Evolutionary conservation across 2,888 invertebrate genomes (phyloP), one percentile per base, ranked within the genome.

Genomic region (Volucella bombylans): DNA sequence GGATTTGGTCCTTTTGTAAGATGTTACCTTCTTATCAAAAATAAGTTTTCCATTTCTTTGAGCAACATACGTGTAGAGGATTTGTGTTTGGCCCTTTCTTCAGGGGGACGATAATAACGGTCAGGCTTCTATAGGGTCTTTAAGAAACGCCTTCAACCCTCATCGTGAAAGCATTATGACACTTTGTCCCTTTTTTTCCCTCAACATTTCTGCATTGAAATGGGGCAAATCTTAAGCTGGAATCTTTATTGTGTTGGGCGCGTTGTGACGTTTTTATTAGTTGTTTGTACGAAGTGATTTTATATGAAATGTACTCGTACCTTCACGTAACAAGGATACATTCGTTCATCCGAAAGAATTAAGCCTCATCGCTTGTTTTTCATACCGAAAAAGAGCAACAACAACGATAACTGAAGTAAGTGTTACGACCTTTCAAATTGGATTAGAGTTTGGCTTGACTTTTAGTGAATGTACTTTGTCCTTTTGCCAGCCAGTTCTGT

Each of bases 191-290:
- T 83, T 76, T 76, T 86, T 81, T 72, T 55, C 64, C 45, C 0
- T 4, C 23, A 23, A 23, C 68, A 82, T 86, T 86, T 74, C 41
- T 72, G 69, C 76, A 79, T 86, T 82, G 74, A 86, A 86, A 82
- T 72, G 72, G 86, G 86, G 85, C 80, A 88, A 88, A 88, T 87
- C 88, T 88, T 87, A 88, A 88, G 88, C 86, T 82, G 86, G 68
- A 86, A 86, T 88, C 87, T 87, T 82, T 87, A 86, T 86, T 87
- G 86, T 82, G 65, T 68, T 68, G 86, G 87, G 88, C 87, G 88
- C 87, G 87, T 89, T 89, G 88, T 89, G 89, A 90, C 89, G 87
- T 90, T 89, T 89, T 90, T 90, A 90, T 90, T 90, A 90, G 89
- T 89, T 89, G 88, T 88, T 89, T 89, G 89, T 88, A 86, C 77